Evolutionary conservation across 2,888 invertebrate species (phyloP).

Genomic region (Cephus rjabovi): DNA sequence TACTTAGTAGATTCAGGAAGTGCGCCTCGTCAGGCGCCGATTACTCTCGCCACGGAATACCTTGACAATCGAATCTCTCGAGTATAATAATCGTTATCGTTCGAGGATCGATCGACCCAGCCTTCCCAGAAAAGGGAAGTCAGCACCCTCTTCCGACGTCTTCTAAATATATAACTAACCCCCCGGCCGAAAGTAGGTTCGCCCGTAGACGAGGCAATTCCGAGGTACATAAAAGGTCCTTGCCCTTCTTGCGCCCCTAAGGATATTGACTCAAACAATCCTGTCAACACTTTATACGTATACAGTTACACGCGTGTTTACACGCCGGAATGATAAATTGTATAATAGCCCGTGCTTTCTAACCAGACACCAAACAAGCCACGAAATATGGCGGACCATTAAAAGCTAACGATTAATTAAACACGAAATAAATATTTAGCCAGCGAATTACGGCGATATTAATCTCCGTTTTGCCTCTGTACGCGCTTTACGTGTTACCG

Average conservation of each 20-base stretch:
- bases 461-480: slow-evolving; percentile 57
- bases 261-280: too few species aligned
- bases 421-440: slow-evolving; percentile 61
- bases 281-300: too few species aligned
- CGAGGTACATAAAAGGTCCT: too few species aligned
- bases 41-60: not conserved
- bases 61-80: not conserved
- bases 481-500: slow-evolving; percentile 19
- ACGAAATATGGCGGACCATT: slow-evolving; percentile 56
- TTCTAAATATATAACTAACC: not conserved
- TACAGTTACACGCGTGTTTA: not conserved
- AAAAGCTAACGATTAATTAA: slow-evolving; percentile 63
- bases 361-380: slow-evolving; percentile 42
- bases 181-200: not conserved
- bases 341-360: slow-evolving; percentile 3
- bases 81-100: not conserved
- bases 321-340: not conserved
- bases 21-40: not conserved
- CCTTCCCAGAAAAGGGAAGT: not conserved
- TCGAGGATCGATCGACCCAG: not conserved
- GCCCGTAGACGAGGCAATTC: too few species aligned
- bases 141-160: not conserved
- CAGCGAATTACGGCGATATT: slow-evolving; percentile 59
- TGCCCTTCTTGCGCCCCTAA: too few species aligned
- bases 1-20: not conserved